Conservation (phyloP, 2,113 vertebrate species). For the human (Homo sapiens) region DNA sequence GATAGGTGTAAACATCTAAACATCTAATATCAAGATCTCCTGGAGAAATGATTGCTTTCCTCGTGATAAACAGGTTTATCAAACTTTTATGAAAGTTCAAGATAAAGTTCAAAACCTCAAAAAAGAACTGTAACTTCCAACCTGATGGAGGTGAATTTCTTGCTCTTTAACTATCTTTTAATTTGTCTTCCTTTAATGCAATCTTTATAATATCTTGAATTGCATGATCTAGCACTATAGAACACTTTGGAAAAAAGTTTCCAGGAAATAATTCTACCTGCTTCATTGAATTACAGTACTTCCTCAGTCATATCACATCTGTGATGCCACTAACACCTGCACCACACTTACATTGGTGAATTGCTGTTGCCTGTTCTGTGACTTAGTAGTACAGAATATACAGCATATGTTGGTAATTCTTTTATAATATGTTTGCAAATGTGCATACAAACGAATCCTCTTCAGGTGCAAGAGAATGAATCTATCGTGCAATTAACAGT, state of each 20-base stretch:
- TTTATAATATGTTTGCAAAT: slow-evolving; percentile 74
- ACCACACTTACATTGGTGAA: slow-evolving; percentile 25
- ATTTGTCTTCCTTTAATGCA: slow-evolving; percentile 63
- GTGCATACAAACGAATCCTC: slow-evolving; percentile 71
- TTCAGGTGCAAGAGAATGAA: slow-evolving; percentile 74
- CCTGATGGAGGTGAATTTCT: slow-evolving; percentile 34
- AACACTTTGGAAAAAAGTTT: slow-evolving; percentile 60
- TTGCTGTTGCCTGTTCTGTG: slow-evolving; percentile 50
- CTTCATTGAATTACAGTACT: slow-evolving; percentile 50
- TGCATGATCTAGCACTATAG: slow-evolving; percentile 43
- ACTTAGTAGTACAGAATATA: slow-evolving; percentile 68
- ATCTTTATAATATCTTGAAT: slow-evolving; percentile 60
- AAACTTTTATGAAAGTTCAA: slow-evolving; percentile 72
- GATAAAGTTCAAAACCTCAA: slow-evolving; percentile 64
- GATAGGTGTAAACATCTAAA: slow-evolving; percentile 69
- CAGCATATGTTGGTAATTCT: slow-evolving; percentile 78
- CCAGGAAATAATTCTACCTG: slow-evolving; percentile 55
- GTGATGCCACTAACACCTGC: slow-evolving; percentile 65
- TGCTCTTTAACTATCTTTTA: slow-evolving; percentile 64
- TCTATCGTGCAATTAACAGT: slow-evolving; percentile 77
- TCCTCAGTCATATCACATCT: slow-evolving; percentile 63
- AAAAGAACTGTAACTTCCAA: slow-evolving; percentile 52
- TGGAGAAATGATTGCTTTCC: slow-evolving; percentile 73
- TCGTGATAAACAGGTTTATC: slow-evolving; percentile 74
- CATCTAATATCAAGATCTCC: slow-evolving; percentile 68